Conservation (phyloP, 2,113 vertebrate species). For the Pterophyllum scalare region DNA sequence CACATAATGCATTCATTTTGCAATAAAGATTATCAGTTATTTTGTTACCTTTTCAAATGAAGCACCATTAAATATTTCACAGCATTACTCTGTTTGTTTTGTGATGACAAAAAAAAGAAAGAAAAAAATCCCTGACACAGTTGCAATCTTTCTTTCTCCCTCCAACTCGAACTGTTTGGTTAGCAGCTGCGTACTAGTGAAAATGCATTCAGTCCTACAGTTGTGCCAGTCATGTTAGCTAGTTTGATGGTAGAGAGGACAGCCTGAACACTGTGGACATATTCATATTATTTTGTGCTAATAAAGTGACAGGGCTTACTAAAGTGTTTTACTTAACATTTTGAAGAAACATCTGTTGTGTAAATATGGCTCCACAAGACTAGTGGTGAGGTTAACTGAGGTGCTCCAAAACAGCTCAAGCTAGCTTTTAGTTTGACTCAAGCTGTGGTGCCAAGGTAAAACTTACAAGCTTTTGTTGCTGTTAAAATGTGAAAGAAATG, state of each 20-base stretch:
- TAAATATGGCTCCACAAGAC: background rate
- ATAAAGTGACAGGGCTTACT: background rate
- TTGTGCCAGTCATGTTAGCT: background rate
- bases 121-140: too few species aligned
- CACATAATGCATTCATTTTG: background rate
- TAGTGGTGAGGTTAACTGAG: background rate
- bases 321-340: background rate
- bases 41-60: too few species aligned
- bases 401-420: background rate
- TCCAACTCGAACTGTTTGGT: background rate
- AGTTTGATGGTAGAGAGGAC: background rate
- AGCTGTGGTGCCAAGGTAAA: background rate
- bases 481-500: background rate
- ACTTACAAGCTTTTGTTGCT: background rate
- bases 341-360: background rate
- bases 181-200: background rate
- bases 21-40: too few species aligned
- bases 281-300: conserved; percentile 12
- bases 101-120: background rate
- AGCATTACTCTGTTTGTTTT: background rate
- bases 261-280: background rate
- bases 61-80: too few species aligned
- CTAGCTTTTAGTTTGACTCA: background rate
- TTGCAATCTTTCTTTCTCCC: too few species aligned
- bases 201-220: background rate